Base-by-base conservation (phyloP, 2,888 invertebrate genomes). In the Arctia plantaginis region DNA sequence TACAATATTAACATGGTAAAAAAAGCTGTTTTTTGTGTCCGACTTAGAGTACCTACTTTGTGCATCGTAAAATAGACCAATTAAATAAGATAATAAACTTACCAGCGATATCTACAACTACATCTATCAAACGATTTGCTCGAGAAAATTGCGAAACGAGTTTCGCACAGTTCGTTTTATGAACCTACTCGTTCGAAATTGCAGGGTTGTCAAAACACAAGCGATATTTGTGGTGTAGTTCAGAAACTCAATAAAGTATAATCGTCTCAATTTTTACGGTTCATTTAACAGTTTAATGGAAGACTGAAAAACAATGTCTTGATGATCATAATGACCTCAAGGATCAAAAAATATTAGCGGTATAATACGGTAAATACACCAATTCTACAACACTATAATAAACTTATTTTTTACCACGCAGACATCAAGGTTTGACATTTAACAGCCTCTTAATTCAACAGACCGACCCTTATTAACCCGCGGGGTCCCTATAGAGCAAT, bases 391-490 rank as follows among this genome's bases (percentile, higher is more conserved):
- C n/a, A 55, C 62, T 51, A 23, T 59, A 73, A 67, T 64, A 77
- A 74, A 64, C 33, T 68, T 69, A 18, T 65, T 75, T 75, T 80
- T 79, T 69, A 77, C 74, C 13, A 35, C 64, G 33, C 47, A 64
- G 72, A 72, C 55, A 74, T 74, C 72, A 71, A 75, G 51, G 66
- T 69, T 65, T 68, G 73, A 74, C 72, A 66, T 71, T 69, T 73
- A 74, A 69, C 76, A 74, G 47, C 72, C 76, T 74, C 82, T 79
- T 83, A 81, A 84, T 81, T 81, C 78, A 79, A 71, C 77, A 73
- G 77, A 76, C 74, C 73, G 75, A 79, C 82, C 81, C 78, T 80
- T 82, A 85, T 83, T 84, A 85, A 83, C 81, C 77, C 75, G 20
- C 44, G 39, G 67, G 67, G 69, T 79, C 80, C 75, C 78, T 70